Evolutionary conservation across 2,888 invertebrate genomes (phyloP), one percentile per base, ranked within the genome.

Genomic region (Lacanobia oleracea): DNA sequence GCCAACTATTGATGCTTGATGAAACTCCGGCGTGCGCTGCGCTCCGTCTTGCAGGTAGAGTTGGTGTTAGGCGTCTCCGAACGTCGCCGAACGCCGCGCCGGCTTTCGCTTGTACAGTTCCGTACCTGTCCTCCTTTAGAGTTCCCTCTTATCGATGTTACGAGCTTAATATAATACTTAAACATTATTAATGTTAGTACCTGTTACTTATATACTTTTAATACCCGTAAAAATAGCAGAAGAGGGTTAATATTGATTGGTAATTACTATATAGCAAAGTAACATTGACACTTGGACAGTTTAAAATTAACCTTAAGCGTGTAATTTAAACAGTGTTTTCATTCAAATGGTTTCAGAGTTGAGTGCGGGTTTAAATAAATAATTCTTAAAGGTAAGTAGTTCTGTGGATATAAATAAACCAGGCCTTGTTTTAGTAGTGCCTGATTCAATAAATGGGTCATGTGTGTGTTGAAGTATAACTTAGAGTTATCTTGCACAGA

Each of bases 1-100:
- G 86, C 84, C 88, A 92, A 93, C 91, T 93, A 93, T 93, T 89
- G 92, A 90, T 90, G 91, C 88, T 87, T 89, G 89, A 91, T 91
- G 90, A 91, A 94, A 94, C 89, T 94, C 93, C 91, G 82, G 77
- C 88, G 86, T 87, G 81, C 84, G 85, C 81, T 82, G 83, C 77
- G 81, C 72, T 56, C 54, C 65, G 37, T 86, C 84, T 86, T 86
- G 81, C 86, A 87, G 84, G 86, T 88, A 82, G 51, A 77, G 67
- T 80, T 83, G 61, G 72, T 76, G 68, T 69, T 64, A 65, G 72
- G 48, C 65, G 70, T 18, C 61, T 63, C 72, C 57, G 54, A 54
- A 27, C 27, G 43, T 45, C 53, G 14, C 53, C 14, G 53, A 3
- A 33, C 53, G 16, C 27, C 37, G 62, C 45, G 53, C 40, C 56